Base-by-base conservation (phyloP, 2,113 vertebrate species). In the Fregata magnificens region DNA sequence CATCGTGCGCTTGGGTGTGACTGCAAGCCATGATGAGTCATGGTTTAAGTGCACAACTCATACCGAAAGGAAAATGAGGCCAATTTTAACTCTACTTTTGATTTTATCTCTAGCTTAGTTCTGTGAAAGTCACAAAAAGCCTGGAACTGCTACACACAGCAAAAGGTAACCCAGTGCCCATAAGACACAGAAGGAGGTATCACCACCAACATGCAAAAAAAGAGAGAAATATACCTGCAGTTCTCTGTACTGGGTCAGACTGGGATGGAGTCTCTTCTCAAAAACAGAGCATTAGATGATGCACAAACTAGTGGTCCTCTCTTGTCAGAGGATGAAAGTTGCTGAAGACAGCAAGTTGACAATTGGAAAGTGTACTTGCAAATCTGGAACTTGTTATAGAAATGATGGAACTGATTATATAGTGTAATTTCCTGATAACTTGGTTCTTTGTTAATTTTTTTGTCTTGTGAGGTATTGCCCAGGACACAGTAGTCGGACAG, bases 11-110 rank as follows among this genome's bases (percentile, higher is more conserved):
- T 86, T 95, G 95, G 96, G 93, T 78, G 91, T 97, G 95, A 89
- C 97, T 96, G 84, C 87, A 80, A 93, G 74, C 86, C 49, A 6
- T 70, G 66, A 45, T 97, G 93, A 97, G 89, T 96, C 94, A 95
- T 2, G 53, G 42, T 85, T 82, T 87, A 91, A 95, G n/a, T 58
- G 84, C 71, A 87, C 53, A 79, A 28, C 74, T 95, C 93, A 94
- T 77, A 74, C 74, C 5, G 28, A 86, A 96, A 90, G 67, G 73
- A 97, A 96, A 95, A 94, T 9, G 38, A 82, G 58, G 89, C 81
- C 62, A 65, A 18, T 93, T 96, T 91, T 66, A 90, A 88, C 74
- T 90, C 62, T 50, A 42, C 77, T 95, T 93, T 82, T 91, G 58
- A 80, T 96, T 96, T 94, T 95, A 85, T 90, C 82, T 82, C 73